Evolutionary conservation across 2,113 vertebrate species (phyloP).

Genomic region (Sylvia atricapilla): DNA sequence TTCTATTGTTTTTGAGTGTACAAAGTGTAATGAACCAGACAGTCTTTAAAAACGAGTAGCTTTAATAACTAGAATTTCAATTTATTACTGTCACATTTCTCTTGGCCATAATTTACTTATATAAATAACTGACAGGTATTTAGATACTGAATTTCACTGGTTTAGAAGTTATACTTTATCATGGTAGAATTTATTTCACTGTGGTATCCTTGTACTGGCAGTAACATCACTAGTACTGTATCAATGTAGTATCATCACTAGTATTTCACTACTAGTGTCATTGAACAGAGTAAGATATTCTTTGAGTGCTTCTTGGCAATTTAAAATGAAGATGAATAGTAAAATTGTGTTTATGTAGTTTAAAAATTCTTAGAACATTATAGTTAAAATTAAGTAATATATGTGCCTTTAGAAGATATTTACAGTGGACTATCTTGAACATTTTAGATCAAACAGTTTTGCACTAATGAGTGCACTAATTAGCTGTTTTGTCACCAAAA

Average conservation of each 20-base stretch:
- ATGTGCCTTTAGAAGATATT: neutral
- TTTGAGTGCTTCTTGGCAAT: neutral
- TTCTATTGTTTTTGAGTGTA: neutral
- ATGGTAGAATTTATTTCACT: neutral
- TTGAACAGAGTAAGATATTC: neutral
- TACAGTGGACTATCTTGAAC: neutral
- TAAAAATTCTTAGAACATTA: neutral
- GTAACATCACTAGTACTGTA: neutral
- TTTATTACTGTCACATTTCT: neutral
- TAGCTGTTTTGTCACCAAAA: neutral
- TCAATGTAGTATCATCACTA: no score
- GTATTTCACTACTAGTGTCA: neutral
- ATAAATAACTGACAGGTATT: neutral
- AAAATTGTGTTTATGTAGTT: neutral
- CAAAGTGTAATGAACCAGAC: neutral
- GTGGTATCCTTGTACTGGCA: neutral
- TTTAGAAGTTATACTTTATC: neutral
- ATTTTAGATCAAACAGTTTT: neutral
- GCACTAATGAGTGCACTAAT: neutral
- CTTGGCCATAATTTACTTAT: neutral
- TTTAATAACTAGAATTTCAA: neutral
- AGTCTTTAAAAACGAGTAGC: neutral
- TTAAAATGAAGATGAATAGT: neutral
- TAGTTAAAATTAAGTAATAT: neutral
- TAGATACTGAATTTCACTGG: neutral